Percentiles rank a stretch among this genome's conserved stretches.
These are phyloP conservation scores for Drosophila koepferae DNA, from an alignment of 2,888 invertebrate genomes.

Conservation along the genomic window DNA sequence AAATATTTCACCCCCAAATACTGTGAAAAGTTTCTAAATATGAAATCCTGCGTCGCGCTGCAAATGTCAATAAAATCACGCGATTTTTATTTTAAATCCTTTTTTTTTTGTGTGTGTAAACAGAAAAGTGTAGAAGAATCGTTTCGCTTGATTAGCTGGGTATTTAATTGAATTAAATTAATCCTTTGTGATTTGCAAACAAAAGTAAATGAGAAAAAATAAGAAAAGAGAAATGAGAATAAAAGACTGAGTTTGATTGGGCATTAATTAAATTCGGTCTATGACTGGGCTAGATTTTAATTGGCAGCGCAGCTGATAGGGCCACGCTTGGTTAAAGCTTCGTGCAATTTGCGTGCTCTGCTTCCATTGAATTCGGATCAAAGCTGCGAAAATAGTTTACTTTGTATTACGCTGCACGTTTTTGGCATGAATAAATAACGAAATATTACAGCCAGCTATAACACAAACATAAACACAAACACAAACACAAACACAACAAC, in stretches of 20 bases:
- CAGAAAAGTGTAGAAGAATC: background rate
- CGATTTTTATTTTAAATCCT: background rate
- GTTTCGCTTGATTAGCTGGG: slow-evolving; percentile 50
- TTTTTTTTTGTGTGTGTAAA: background rate
- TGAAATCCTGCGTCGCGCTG: background rate
- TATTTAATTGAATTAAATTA: slow-evolving; percentile 8
- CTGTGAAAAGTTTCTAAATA: background rate
- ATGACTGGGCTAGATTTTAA: slow-evolving; percentile 51
- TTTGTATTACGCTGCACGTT: slow-evolving; percentile 59
- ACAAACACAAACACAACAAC: slow-evolving; percentile 19
- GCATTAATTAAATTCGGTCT: slow-evolving; percentile 39
- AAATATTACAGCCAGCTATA: slow-evolving; percentile 52
- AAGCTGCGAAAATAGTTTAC: background rate
- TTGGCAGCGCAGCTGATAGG: slow-evolving; percentile 22
- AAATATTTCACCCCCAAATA: slow-evolving; percentile 1
- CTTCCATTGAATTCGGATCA: background rate
- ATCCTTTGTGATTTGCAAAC: slow-evolving; percentile 47
- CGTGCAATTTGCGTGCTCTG: background rate
- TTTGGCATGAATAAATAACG: slow-evolving; percentile 70
- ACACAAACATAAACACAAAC: slow-evolving; percentile 11
- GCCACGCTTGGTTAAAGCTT: slow-evolving; percentile 22
- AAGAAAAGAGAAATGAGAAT: slow-evolving; percentile 8
- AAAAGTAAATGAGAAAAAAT: slow-evolving; percentile 5
- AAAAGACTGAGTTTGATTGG: slow-evolving; percentile 37
- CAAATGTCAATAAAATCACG: slow-evolving; percentile 5